Base-by-base conservation (phyloP, 2,797 vertebrate species). In the Acrocephalus scirpaceus region DNA sequence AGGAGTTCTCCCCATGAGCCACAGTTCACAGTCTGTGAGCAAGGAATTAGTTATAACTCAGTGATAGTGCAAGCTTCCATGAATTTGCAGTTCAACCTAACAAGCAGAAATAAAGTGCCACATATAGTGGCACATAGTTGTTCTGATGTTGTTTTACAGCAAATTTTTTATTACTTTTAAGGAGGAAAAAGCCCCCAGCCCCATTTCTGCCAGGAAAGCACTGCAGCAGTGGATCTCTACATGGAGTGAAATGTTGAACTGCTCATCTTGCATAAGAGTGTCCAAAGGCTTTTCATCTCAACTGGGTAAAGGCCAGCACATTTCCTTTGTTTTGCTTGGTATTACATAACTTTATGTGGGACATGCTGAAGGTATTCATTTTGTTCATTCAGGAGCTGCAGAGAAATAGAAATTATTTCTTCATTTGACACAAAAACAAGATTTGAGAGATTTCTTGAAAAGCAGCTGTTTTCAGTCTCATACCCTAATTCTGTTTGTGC, bases 321-420 rank as follows among this genome's bases (percentile, higher is more conserved):
- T 92, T 96, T 94, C 87, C 93, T 95, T 90, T 94, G 79, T 81
- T 96, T 91, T 88, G 15, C 32, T 83, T 90, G 66, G 44, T 85
- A 38, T 94, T 87, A 42, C 79, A 21, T 36, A 92, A 65, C 56
- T 95, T 88, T 75, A 27, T 74, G 38, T 76, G 61, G 61, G 80
- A 71, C 71, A 74, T 4, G 6, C 27, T 94, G 42, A 50, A 87
- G 62, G 70, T 93, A 91, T 91, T 88, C 7, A 13, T 47, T 96
- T 72, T 86, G 62, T 78, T 89, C 86, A 38, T 57, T 92, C 81
- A 47, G 8, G 3, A 87, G 30, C 57, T 12, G 0, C 29, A 53
- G 38, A 77, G 66, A 79, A 77, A 19, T 38, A 15, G 14, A 65
- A 84, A 62, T 38, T 6, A 66, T 62, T 85, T 76, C 60, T 91